Base-by-base conservation (phyloP, 1,140 invertebrate genomes). In the roundworm (Caenorhabditis elegans) region DNA sequence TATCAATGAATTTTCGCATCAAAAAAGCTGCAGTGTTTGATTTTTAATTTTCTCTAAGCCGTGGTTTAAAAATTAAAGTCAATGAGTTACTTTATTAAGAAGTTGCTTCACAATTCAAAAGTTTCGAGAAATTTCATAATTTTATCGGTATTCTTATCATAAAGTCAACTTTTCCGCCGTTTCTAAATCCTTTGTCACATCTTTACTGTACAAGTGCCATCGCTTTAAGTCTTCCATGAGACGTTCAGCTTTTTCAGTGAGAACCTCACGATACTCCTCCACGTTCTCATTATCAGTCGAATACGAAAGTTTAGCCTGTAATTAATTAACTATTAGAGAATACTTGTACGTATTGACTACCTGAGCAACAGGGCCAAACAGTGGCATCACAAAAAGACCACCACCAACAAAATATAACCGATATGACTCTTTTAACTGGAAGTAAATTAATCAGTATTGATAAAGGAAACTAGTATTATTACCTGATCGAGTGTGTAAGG, bases 401-500 rank as follows among this genome's bases (percentile, higher is more conserved):
- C 36, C 78, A 53, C 28, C 17, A 1, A 43, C 51, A 28, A 46
- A 46, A 22, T 65, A 79, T 19, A 24, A 48, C 17, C 78, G 78
- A 24, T 47, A 79, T 15, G 34, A 46, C 24, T 79, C 78, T 34
- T 65, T 79, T 22, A 79, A 43, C 60, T 70, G 26, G 39, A 70
- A 70, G 39, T 17, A 22, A 60, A 17, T 22, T 39, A n/a, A 17
- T 17, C 4, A 8, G 2, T 39, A 2, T 70, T 39, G 17, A 39
- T 70, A 6, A 31, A 10, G 28, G 10, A 17, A 13, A 34, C 26
- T 26, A 8, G 34, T 39, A 39, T 19, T 17, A 8, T 24, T n/a
- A 70, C 60, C 78, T 79, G 78, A 17, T 79, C 78, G 17, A 79
- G 28, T n/a, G 53, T 65, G 48, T 79, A 79, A 19, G 78, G 78